phyloP scores from a whole-genome alignment of 2,113 vertebrate genomes.

The Catharus bicknelli region DNA sequence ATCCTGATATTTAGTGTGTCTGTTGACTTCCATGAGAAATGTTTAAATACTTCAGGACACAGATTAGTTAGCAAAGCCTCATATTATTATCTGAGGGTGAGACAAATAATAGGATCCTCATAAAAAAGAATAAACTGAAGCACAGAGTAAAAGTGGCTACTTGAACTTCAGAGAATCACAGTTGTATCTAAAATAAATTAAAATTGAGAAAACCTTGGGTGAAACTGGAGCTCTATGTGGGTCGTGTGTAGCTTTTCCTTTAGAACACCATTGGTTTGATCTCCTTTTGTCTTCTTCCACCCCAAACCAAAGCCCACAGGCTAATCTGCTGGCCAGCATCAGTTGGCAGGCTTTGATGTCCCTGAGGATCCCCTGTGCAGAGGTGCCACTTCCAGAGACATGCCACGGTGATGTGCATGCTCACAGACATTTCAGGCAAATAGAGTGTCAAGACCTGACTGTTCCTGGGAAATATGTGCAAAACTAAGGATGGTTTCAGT shows the following conservation, averaged over 20 bases:
- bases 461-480: background rate
- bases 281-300: background rate
- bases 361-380: background rate
- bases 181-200: background rate
- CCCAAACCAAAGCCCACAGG: background rate
- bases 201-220: background rate
- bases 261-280: background rate
- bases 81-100: background rate
- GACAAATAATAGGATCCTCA: background rate
- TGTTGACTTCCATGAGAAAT: background rate
- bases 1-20: background rate
- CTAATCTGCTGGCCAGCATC: background rate
- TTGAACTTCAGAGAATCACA: background rate
- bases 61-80: background rate
- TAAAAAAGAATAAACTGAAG: background rate
- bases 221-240: background rate
- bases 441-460: background rate
- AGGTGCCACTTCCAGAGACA: background rate
- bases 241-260: background rate
- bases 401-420: fast-evolving
- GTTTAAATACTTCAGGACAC: background rate
- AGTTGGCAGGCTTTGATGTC: background rate
- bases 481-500: background rate
- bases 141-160: background rate
- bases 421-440: background rate